Evolutionary conservation across 2,797 vertebrate genomes (phyloP), one percentile per base, ranked within the genome.

Genomic region (Tamandua tetradactyla): DNA sequence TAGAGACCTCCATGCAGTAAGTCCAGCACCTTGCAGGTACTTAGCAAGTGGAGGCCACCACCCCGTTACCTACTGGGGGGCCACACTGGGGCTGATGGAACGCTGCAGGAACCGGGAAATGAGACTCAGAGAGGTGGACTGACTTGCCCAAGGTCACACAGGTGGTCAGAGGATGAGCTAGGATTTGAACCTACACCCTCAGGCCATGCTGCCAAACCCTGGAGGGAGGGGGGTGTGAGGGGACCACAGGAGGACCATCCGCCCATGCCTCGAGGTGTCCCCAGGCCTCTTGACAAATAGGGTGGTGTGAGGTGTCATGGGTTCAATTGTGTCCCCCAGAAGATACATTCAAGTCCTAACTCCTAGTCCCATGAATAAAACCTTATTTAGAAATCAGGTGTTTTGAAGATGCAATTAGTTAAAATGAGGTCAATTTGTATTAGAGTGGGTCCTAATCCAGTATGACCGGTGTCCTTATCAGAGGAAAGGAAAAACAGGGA

Each of bases 141-240:
- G 35, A 17, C 40, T 69, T 44, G 64, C 13, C 80, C 69, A 85
- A n/a, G 68, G 64, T 68, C 84, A 90, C 76, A 71, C 3, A 2
- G 37, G 32, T 23, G 37, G 52, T 44, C 69, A 83, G 61, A 87
- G 49, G 80, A 92, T 79, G 75, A 75, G 62, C 27, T n/a, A 52
- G 61, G 76, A 76, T 83, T 82, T 80, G 90, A 89, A 91, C 55
- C 64, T 42, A 10, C 59, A 22, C 0, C 0, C 14, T 62, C 57
- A 55, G 55, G 59, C 42, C 55, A 59, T 25, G 32, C 2, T 59
- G 47, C 64, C 18, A 25, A 13, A 32, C 52, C 40, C 81, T n/a
- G 11, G 30, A n/a, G n/a, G 52, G 30, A 9, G 6, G 40, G 35
- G 42, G 32, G 62, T 42, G 4, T 64, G 52, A 3, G n/a, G 30